Evolutionary conservation across 2,113 vertebrate genomes (phyloP), one percentile per base, ranked within the genome.

Genomic region (Nerophis ophidion): DNA sequence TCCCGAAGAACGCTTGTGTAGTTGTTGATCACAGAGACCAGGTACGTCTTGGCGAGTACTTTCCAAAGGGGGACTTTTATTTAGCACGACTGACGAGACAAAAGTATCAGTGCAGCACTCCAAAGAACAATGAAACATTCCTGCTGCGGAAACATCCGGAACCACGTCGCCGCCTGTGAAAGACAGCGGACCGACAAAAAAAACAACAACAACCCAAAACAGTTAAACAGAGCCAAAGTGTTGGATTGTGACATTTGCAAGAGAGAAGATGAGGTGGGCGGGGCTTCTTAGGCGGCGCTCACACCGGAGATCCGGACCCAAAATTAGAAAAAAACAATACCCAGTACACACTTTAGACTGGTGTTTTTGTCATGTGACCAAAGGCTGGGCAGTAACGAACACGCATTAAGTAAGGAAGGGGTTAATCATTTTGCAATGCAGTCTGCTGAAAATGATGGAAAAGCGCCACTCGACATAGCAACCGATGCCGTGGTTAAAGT

Each of bases 81-180:
- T 86, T 70, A 74, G 62, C 76, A 81, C 48, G 58, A 59, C 73
- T 80, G 72, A 87, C 83, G 82, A 81, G 65, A 26, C 40, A 81
- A 88, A 88, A 84, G 83, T 74, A 81, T 87, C 83, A 87, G 84
- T 85, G 82, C 86, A 88, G 83, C 83, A 87, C 79, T 80, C 59
- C 33, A 84, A 85, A 85, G 85, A 87, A 42, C 54, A 56, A 17
- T 38, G 80, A 70, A 83, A 86, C 65, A 79, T 72, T 62, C 70
- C 76, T 38, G 53, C 53, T 62, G 65, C 54, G 68, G 77, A 74
- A 75, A 49, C 57, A 73, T 76, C 77, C 58, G 40, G 64, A 64
- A 45, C 61, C 61, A 73, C 63, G 38, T 65, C 50, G 65, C 63
- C 67, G 59, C 36, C 69, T 15, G 33, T 40, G 61, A 66, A 53